Base-by-base conservation (phyloP, 2,888 invertebrate species). In the Drosophila putrida region DNA sequence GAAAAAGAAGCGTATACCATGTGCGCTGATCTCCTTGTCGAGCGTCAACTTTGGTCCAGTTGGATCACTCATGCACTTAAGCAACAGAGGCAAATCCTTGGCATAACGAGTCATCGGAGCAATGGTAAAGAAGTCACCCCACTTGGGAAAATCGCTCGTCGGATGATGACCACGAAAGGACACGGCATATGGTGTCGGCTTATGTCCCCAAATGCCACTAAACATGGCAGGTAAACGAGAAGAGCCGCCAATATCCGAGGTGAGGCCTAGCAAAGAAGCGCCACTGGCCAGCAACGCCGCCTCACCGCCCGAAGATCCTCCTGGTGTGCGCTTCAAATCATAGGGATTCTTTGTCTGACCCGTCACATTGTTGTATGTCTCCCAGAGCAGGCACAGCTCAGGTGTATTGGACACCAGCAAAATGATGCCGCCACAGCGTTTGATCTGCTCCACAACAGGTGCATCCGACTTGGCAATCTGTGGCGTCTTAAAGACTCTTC, bases 171-270 rank as follows among this genome's bases (percentile, higher is more conserved):
- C 96, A 82, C 94, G 93, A 64, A 94, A 93, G 0, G 95, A 95
- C 4, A 96, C 93, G 4, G 94, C 93, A 77, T 94, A 94, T 1
- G 96, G 95, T 44, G 96, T 95, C 0, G 98, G 96, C 90, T 98
- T 98, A 91, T 98, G 98, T n/a, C 98, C 98, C 93, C 96, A 98
- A 60, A 98, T 95, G 25, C 98, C 98, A 88, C 96, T 97, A 92
- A 97, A 98, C 94, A 96, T 96, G 1, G 97, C 95, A 0, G 98
- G 98, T 86, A 98, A 94, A 51, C 98, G 94, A 11, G 97, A 95
- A 4, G 97, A 98, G 0, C 98, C 98, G 0, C 96, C 97, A 55
- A 98, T 96, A 90, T 98, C 98, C 0, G 97, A 97, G 0, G 96
- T 97, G 11, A 98, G 93, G 8, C 98, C 97, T 33, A 97, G 93